A percentile compares a stretch with the other conserved stretches of the same genome.
These are phyloP conservation scores for Indicator maculatus DNA, from an alignment of 2,113 vertebrate genomes.

Conservation along the genomic window DNA sequence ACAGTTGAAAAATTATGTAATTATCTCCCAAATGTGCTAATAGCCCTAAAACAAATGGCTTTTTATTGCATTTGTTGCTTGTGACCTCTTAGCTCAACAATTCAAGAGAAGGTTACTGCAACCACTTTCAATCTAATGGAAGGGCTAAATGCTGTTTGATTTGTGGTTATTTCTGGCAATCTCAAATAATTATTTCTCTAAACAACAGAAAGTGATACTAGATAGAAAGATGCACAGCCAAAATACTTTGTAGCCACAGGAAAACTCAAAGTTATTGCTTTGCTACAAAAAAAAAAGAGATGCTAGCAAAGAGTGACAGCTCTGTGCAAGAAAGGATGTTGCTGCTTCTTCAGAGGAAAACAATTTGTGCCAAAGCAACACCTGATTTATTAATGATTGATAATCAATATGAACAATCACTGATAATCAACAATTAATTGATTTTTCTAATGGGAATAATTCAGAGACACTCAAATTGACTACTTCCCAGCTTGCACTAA, in stretches of 20 bases:
- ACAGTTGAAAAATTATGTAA: slow-evolving; percentile 45
- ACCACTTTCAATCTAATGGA: slow-evolving; percentile 7
- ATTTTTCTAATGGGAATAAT: not conserved
- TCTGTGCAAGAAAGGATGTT: not conserved
- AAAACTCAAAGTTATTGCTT: not conserved
- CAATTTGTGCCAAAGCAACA: not conserved
- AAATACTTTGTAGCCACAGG: not conserved
- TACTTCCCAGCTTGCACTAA: not conserved
- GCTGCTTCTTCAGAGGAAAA: not conserved
- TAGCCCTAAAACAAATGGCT: not conserved
- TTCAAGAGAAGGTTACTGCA: slow-evolving; percentile 2
- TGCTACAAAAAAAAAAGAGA: not conserved
- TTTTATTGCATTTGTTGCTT: slow-evolving; percentile 11
- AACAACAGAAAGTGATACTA: not conserved
- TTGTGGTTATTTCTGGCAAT: slow-evolving; percentile 25
- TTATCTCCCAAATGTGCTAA: slow-evolving; percentile 51
- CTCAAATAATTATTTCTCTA: slow-evolving; percentile 36
- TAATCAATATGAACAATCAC: not conserved
- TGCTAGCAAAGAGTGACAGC: not conserved
- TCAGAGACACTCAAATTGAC: not conserved
- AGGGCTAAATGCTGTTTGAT: slow-evolving; percentile 21
- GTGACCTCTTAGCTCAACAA: slow-evolving; percentile 25
- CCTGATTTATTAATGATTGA: not conserved
- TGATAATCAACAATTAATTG: not conserved
- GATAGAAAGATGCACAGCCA: not conserved